phyloP scores from a whole-genome alignment of 2,888 invertebrate species.

The Melanchra persicariae region DNA sequence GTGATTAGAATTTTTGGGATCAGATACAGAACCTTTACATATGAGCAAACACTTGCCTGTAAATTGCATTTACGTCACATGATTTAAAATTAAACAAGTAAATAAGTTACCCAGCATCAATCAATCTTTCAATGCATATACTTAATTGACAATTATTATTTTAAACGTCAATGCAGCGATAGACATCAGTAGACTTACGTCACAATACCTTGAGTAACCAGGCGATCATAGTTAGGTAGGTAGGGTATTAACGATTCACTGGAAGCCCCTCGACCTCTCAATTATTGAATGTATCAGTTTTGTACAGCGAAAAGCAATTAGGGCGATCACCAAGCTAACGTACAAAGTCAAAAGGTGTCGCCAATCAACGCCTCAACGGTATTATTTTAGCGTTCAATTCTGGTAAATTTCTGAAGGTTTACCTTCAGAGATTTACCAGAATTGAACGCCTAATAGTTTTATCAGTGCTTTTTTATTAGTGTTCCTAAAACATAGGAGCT shows the following conservation, averaged over 20 bases:
- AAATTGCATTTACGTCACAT: background rate
- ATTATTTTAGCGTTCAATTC: conserved; percentile 10
- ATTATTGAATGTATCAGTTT: conserved; percentile 33
- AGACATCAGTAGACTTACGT: conserved; percentile 15
- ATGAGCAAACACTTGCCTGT: too few species aligned
- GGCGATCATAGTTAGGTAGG: conserved; percentile 9
- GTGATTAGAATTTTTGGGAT: too few species aligned
- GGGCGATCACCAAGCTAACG: conserved; percentile 8
- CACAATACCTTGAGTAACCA: conserved; percentile 20
- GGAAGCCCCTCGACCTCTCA: conserved; percentile 10
- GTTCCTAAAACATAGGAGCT: too few species aligned
- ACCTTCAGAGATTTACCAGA: conserved; percentile 5
- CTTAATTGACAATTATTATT: conserved; percentile 16
- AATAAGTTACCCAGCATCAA: background rate
- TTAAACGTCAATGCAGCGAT: conserved; percentile 17
- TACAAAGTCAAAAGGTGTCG: conserved; percentile 19
- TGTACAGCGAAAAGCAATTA: conserved; percentile 51
- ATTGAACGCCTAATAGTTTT: background rate
- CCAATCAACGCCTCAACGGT: conserved; percentile 8
- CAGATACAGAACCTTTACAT: too few species aligned
- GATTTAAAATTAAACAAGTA: too few species aligned
- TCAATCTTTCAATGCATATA: conserved; percentile 1
- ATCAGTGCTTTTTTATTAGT: background rate
- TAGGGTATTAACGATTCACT: conserved; percentile 1
- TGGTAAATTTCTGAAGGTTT: too few species aligned